A percentile compares a stretch with the other conserved stretches of the same genome.
These are phyloP conservation scores for Euphonia xanthogaster DNA, from an alignment of 2,797 vertebrate genomes.

Conservation along the genomic window DNA sequence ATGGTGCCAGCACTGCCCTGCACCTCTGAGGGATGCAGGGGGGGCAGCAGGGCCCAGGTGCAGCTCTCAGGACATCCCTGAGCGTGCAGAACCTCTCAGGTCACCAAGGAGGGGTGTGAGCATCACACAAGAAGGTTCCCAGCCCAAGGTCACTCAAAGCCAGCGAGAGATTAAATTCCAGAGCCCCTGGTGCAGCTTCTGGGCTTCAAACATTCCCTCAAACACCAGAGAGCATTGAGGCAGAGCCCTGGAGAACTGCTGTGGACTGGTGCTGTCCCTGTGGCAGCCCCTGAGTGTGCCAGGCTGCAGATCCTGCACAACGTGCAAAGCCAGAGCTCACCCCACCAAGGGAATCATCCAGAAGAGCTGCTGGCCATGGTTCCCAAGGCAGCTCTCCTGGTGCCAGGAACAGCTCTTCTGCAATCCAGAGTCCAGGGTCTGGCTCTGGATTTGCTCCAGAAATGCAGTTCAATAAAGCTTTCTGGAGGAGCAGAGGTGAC, in stretches of 20 bases:
- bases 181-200: not conserved
- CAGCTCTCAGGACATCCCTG: not conserved
- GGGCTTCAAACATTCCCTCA: not conserved
- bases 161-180: not conserved
- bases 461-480: not conserved
- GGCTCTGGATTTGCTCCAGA: not conserved
- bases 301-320: not conserved
- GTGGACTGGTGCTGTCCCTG: not conserved
- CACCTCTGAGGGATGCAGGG: rapidly evolving
- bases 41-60: not conserved
- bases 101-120: not conserved
- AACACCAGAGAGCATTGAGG: rapidly evolving
- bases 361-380: not conserved
- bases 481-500: not conserved
- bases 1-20: not conserved
- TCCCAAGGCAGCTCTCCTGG: not conserved
- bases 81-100: not conserved
- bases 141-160: not conserved
- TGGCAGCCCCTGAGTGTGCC: not conserved
- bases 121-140: not conserved
- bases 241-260: not conserved
- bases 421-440: not conserved
- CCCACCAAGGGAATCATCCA: not conserved
- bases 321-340: not conserved
- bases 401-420: not conserved